phyloP scores from a whole-genome alignment of 2,797 vertebrate genomes.

The Galago senegalensis region DNA sequence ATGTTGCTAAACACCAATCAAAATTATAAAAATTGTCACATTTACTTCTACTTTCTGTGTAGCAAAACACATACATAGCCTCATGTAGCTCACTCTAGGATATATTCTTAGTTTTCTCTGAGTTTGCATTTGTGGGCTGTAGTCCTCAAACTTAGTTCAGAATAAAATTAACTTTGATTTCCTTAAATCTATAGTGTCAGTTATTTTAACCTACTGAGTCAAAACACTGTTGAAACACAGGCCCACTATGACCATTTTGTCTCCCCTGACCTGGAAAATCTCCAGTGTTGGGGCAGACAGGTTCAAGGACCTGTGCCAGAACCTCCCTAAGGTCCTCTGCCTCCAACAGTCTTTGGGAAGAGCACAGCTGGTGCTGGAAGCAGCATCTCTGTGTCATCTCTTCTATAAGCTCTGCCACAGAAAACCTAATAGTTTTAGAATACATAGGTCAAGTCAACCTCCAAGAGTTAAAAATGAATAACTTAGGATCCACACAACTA shows the following conservation, averaged over 20 bases:
- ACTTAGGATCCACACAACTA: neutral
- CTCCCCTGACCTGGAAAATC: neutral
- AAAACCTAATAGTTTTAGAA: neutral
- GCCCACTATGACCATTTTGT: neutral
- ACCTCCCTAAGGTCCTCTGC: neutral
- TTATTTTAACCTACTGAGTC: neutral
- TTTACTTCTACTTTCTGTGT: neutral
- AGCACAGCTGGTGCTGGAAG: neutral
- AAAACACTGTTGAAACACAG: neutral
- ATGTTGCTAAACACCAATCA: neutral
- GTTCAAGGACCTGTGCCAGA: neutral
- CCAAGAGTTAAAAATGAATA: neutral
- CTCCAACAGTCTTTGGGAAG: neutral
- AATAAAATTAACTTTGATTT: neutral
- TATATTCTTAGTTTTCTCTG: neutral
- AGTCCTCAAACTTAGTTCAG: neutral
- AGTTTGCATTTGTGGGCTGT: neutral
- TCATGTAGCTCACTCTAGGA: neutral
- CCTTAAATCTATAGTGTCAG: neutral
- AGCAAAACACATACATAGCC: neutral
- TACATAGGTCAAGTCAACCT: neutral
- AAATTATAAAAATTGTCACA: neutral
- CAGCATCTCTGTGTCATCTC: neutral
- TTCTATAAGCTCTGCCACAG: neutral
- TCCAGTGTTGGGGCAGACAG: neutral